Evolutionary conservation across 2,888 invertebrate genomes (phyloP), one percentile per base, ranked within the genome.

Genomic region (Watsonalla cultraria): DNA sequence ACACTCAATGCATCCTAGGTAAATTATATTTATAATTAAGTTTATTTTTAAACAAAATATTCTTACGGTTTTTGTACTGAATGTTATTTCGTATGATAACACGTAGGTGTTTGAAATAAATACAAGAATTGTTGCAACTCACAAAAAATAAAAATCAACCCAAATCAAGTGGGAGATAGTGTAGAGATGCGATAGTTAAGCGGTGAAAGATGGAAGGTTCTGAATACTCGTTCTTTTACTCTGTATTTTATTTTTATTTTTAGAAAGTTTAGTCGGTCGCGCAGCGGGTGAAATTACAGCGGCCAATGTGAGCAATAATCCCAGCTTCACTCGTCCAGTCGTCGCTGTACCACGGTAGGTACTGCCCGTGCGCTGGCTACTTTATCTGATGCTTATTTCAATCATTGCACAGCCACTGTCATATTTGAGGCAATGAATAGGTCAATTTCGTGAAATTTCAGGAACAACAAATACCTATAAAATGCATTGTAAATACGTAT

Each of bases 191-290:
- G 77, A 82, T 84, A 86, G 80, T 77, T 78, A 80, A 80, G 78
- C 81, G 84, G 89, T 89, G 88, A 90, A 88, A 90, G 90, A 90
- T 82, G 81, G 79, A 82, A 78, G 74, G 82, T 80, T 83, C 84
- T 79, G 82, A 85, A 83, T 81, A 83, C 74, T 80, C 73, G 82
- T 82, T 87, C 84, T 87, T 87, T 88, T 86, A 83, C 83, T 85
- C 79, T 81, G 80, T 70, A 82, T 81, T 84, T 81, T 49, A 48
- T 82, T 82, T 80, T 82, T 79, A 84, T 86, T 87, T 90, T 90
- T 90, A 90, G 90, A 90, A 90, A 90, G 90, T 90, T 82, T 78
- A 80, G 85, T 83, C 81, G 82, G 82, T 78, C 82, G 84, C 86
- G 76, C 82, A 63, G 83, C 84, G 77, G 80, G 89, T 83, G 89